Evolutionary conservation across 2,888 invertebrate species (phyloP), one percentile per base, ranked within the genome.

Genomic region (Ophioninae sp.): DNA sequence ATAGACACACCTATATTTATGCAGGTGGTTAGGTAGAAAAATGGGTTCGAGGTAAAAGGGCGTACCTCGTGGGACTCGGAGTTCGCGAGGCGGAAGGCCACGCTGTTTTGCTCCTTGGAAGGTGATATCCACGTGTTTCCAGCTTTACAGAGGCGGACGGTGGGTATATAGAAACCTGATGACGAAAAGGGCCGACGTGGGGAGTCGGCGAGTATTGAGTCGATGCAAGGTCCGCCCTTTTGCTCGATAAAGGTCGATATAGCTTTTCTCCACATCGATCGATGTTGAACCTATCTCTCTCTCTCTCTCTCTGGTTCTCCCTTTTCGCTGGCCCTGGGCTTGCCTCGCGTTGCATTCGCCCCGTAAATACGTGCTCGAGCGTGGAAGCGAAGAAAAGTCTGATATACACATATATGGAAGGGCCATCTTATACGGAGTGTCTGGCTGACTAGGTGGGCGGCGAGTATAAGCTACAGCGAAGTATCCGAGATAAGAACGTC

Each of bases 321-420:
- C 64, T 57, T 64, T 57, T 56, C 37, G 69, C 78, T 78, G 70
- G 78, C 64, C 77, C 70, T 70, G 78, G 78, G 70, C 70, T 75
- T 70, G 74, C 70, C 74, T 83, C 81, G 77, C 83, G 83, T 81
- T 83, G 83, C 83, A 83, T 83, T 83, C 70, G 74, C 78, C 80
- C 83, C 83, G 81, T 83, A 83, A 83, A 83, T 83, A 83, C 81
- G 83, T 83, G 83, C 83, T 81, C 78, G 81, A 81, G 81, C 81
- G 81, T 83, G 70, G 81, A 83, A 78, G 78, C 83, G 83, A 83
- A 78, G 83, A 83, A 83, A 83, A 83, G 81, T 83, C 59, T 74
- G 73, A 62, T 65, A n/a, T 50, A 30, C 50, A 23, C 50, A 50
- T 68, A 50, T 68, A 21, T 21, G 50, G 6, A 50, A 62, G 64